Conservation (phyloP, 2,888 invertebrate genomes). For the Lycaena phlaeas region DNA sequence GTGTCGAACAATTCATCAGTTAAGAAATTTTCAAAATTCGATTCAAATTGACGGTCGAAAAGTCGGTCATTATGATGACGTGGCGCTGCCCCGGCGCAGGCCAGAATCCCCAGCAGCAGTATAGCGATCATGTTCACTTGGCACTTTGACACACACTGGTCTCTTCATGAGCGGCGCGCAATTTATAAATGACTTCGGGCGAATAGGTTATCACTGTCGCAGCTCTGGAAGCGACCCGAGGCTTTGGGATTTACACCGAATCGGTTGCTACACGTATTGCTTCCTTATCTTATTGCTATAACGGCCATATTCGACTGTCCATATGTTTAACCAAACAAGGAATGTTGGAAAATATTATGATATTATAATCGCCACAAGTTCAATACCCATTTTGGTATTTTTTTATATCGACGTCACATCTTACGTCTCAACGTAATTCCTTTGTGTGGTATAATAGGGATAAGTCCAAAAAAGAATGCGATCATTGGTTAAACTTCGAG, state of each 20-base stretch:
- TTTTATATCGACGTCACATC: too few relatives aligned
- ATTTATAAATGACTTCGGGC: neutral
- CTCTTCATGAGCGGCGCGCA: neutral
- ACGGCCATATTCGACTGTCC: neutral
- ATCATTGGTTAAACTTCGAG: too few relatives aligned
- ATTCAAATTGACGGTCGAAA: conserved; percentile 10
- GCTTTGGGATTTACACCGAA: neutral
- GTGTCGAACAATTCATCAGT: conserved; percentile 41
- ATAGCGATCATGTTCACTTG: conserved; percentile 29
- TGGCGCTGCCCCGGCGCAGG: conserved; percentile 39
- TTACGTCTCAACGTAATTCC: too few relatives aligned
- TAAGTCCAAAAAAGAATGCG: too few relatives aligned
- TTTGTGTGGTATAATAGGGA: too few relatives aligned
- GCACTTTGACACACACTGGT: neutral
- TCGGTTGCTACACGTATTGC: neutral
- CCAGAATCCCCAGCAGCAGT: conserved; percentile 30
- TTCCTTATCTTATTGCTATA: neutral
- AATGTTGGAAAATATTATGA: too few relatives aligned
- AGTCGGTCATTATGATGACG: conserved; percentile 16
- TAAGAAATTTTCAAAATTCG: conserved; percentile 16
- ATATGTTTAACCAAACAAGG: neutral
- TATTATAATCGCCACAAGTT: too few relatives aligned
- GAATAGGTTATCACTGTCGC: neutral
- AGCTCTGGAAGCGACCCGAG: neutral
- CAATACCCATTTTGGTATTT: too few relatives aligned